Percentiles rank a stretch among this genome's conserved stretches.
These are phyloP conservation scores for Phocoena phocoena DNA, from an alignment of 2,113 vertebrate genomes.

Conservation along the genomic window DNA sequence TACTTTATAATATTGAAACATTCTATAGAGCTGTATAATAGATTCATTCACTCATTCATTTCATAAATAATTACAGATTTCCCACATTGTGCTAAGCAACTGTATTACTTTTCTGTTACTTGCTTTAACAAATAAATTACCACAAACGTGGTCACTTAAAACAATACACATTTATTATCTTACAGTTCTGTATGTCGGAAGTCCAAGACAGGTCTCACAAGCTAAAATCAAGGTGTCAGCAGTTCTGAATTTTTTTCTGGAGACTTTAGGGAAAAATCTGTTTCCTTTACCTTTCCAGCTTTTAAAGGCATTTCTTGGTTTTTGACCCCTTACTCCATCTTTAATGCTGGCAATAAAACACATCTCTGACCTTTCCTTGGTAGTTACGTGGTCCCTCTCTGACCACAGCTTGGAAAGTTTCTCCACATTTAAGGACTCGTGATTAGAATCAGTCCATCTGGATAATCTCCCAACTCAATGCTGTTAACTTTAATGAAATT, in stretches of 20 bases:
- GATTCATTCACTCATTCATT: background rate
- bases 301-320: background rate
- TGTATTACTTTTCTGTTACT: background rate
- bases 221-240: background rate
- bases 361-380: background rate
- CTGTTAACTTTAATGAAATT: background rate
- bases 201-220: background rate
- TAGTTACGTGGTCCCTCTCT: background rate
- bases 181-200: background rate
- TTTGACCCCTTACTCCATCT: background rate
- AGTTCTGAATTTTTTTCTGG: background rate
- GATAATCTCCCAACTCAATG: background rate
- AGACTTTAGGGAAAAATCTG: background rate
- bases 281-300: background rate
- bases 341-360: background rate
- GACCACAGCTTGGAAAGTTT: background rate
- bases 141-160: background rate
- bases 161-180: background rate
- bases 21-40: background rate
- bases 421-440: background rate
- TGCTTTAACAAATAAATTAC: background rate
- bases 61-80: background rate
- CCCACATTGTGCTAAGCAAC: background rate
- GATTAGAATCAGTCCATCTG: background rate
- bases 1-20: background rate